phyloP scores from a whole-genome alignment of 1,140 invertebrate species.

The Saccostrea glomerata region DNA sequence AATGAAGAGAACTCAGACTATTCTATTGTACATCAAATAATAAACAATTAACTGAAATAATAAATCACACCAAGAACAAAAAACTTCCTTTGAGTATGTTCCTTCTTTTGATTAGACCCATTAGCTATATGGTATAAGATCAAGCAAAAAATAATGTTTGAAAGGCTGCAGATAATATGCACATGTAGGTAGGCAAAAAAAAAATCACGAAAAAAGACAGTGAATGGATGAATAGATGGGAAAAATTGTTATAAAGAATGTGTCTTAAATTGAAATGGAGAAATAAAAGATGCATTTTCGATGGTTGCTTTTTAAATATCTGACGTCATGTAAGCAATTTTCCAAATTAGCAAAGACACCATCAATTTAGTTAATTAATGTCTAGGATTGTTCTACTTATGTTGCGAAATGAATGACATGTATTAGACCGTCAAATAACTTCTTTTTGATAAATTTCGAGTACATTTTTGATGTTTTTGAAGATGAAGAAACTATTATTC shows the following conservation, averaged over 20 bases:
- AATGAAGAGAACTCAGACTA: neutral
- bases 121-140: neutral
- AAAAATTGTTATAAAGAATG: too few species aligned
- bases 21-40: conserved; percentile 17
- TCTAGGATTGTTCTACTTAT: neutral
- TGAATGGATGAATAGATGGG: too few species aligned
- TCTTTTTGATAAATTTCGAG: too few species aligned
- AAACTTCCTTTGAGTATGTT: neutral
- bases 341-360: neutral
- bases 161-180: too few species aligned
- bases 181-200: too few species aligned
- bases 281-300: neutral
- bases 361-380: neutral
- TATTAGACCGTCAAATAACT: too few species aligned
- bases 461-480: too few species aligned
- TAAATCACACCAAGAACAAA: conserved; percentile 13
- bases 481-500: too few species aligned
- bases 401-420: neutral
- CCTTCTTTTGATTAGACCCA: neutral
- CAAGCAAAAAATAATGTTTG: neutral
- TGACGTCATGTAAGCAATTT: neutral
- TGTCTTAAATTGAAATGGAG: neutral
- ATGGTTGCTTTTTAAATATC: neutral
- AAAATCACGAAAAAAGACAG: too few species aligned
- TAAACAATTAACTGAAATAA: conserved; percentile 23